Evolutionary conservation across 2,888 invertebrate species (phyloP), one percentile per base, ranked within the genome.

Genomic region (Athripsodes cinereus): DNA sequence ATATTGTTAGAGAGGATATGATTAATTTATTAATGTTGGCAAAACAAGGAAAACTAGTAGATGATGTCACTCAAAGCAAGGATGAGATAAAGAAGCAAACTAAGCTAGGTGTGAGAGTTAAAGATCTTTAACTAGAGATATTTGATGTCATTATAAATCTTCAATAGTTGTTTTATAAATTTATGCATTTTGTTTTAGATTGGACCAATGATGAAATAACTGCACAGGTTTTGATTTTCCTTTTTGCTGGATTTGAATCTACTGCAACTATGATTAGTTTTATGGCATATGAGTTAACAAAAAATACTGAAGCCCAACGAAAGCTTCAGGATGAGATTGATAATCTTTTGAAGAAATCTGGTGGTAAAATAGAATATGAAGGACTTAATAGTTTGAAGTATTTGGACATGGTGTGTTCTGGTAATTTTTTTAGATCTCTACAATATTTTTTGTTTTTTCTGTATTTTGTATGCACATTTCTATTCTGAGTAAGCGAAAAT

Each of bases 11-110:
- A 57, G 79, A 79, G 0, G 83, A 83, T 64, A 81, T 83, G 80
- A 75, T 83, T 11, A 79, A 83, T 57, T 65, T 83, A 2, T 63
- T 83, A n/a, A 73, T 82, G 73, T 78, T 81, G 58, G 71, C 70
- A 0, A 66, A 64, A n/a, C 65, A 68, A 55, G 63, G 63, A 35
- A 55, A 54, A 0, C 52, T 58, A 19, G 13, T 44, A 2, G 58
- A 54, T 47, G 58, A 58, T 11, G 20, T 50, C 18, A 20, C 55
- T 1, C 16, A 16, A 1, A 11, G 6, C n/a, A 47, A 53, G 22
- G 44, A 16, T 11, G 26, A 47, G 6, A 5, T 19, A 20, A 48
- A 48, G 18, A 48, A 48, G 21, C 6, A 19, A 13, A 48, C n/a
- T 18, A 48, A 48, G 20, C 6, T 19, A 48, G 48, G 48, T 48